Evolutionary conservation across 2,113 vertebrate genomes (phyloP), one percentile per base, ranked within the genome.

Genomic region (Neogobius melanostomus): DNA sequence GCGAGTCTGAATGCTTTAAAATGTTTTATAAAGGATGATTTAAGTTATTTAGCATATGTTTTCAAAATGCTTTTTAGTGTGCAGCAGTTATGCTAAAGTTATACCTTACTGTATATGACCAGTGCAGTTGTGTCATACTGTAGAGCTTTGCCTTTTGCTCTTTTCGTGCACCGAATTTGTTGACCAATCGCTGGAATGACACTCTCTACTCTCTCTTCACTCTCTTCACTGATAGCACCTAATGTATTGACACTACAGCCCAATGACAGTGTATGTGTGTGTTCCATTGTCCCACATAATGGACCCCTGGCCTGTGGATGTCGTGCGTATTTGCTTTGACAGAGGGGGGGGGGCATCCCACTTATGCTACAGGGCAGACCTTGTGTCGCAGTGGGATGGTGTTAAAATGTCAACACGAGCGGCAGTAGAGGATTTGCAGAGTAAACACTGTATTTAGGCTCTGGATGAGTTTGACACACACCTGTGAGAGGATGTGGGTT

Each of bases 321-420:
- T 53, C 61, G 64, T 66, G 52, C 50, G 11, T 75, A 61, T 85
- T 87, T 87, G 71, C 67, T 77, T n/a, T 71, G 61, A 64, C 46
- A 54, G 67, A 44, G 21, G 21, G 21, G 21, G 51, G 8, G 63
- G 21, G 45, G 53, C 52, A 9, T 63, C 53, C 57, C 49, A 59
- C 73, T 81, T 45, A 77, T 71, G 53, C 64, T 69, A 45, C 62
- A 68, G 49, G 73, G 56, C 69, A 63, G 76, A 77, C 12, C 60
- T 71, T 48, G 54, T 0, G n/a, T 72, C 42, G 67, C 65, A 69
- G 61, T 64, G 64, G 54, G 48, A 51, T 64, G 56, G 54, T 81
- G 74, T 81, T 51, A 47, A 57, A 57, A 16, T 49, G 74, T 88
- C 80, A 89, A 80, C 64, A 82, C 36, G 28, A 66, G 74, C 72